These are phyloP conservation scores for Rotaria sp. DNA, from an alignment of 2,888 invertebrate genomes.

Conservation along the genomic window DNA sequence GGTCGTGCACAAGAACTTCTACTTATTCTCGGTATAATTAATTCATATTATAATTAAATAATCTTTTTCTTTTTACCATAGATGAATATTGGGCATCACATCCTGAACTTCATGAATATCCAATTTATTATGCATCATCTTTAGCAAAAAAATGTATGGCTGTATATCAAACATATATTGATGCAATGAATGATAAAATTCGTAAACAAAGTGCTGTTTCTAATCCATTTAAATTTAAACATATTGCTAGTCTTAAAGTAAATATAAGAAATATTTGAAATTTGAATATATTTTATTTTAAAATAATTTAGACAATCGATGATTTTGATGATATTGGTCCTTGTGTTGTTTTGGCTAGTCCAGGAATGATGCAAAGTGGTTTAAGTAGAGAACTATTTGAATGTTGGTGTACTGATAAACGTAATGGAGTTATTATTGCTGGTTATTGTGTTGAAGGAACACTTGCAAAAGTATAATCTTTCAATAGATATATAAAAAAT, in stretches of 20 bases:
- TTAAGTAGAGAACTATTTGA: constrained; percentile 92
- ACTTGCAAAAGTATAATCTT: constrained; percentile 37
- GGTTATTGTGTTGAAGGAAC: constrained; percentile 38
- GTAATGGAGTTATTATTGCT: constrained; percentile 95
- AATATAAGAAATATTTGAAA: not conserved
- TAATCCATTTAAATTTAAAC: constrained; percentile 96
- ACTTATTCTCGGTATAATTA: constrained; percentile 68
- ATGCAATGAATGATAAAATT: constrained; percentile 98
- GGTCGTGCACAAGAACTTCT: constrained; percentile 91
- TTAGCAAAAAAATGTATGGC: constrained; percentile 99
- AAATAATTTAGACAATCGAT: constrained; percentile 73
- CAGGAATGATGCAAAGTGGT: constrained; percentile 99
- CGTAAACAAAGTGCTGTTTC: constrained; percentile 88
- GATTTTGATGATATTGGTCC: constrained; percentile 99
- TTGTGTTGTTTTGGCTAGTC: constrained; percentile 97
- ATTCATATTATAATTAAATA: not conserved
- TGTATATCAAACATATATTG: constrained; percentile 97
- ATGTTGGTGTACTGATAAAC: constrained; percentile 93
- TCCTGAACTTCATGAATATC: constrained; percentile 91
- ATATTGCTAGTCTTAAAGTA: constrained; percentile 65
- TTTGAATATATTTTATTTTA: not conserved
- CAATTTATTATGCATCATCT: constrained; percentile 97
- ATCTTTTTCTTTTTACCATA: constrained; percentile 48
- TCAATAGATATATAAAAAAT: not conserved
- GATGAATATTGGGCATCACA: constrained; percentile 97